A percentile compares a stretch with the other conserved stretches of the same genome.
phyloP scores from a whole-genome alignment of 2,888 invertebrate species.

The Dinocampus coccinellae region DNA sequence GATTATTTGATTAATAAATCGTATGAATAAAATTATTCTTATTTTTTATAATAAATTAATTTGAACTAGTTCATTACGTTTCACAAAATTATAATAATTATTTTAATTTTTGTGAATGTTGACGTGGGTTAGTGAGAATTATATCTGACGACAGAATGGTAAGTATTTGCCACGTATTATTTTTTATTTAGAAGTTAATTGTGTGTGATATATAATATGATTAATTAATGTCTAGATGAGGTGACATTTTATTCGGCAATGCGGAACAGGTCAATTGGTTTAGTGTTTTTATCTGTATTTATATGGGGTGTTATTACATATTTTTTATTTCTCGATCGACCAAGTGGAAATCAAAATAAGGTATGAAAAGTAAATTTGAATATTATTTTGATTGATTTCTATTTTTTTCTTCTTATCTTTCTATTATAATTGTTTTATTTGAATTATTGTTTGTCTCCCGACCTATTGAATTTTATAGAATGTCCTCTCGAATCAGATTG shows the following conservation, averaged over 20 bases:
- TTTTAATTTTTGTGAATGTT: neutral
- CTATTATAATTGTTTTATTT: neutral
- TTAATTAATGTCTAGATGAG: slow-evolving; percentile 50
- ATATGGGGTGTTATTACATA: slow-evolving; percentile 73
- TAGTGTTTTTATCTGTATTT: slow-evolving; percentile 69
- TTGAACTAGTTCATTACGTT: too few species aligned
- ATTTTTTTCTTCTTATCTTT: neutral
- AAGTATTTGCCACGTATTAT: slow-evolving; percentile 1
- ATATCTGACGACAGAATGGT: slow-evolving; percentile 3
- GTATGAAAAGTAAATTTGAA: slow-evolving; percentile 42
- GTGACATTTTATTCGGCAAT: slow-evolving; percentile 63
- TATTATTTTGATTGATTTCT: neutral
- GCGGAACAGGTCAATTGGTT: slow-evolving; percentile 65
- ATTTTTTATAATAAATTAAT: too few species aligned
- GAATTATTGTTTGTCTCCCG: slow-evolving; percentile 5
- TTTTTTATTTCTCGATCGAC: slow-evolving; percentile 71
- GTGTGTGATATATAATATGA: too few species aligned
- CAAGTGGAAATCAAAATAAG: slow-evolving; percentile 63
- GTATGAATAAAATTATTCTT: too few species aligned
- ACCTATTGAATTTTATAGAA: slow-evolving; percentile 45
- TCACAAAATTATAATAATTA: too few species aligned
- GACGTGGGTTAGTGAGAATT: neutral
- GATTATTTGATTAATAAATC: too few species aligned
- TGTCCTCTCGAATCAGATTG: slow-evolving; percentile 56
- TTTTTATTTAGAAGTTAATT: too few species aligned